Evolutionary conservation across 2,113 vertebrate species (phyloP).

Genomic region (Sprattus sprattus): DNA sequence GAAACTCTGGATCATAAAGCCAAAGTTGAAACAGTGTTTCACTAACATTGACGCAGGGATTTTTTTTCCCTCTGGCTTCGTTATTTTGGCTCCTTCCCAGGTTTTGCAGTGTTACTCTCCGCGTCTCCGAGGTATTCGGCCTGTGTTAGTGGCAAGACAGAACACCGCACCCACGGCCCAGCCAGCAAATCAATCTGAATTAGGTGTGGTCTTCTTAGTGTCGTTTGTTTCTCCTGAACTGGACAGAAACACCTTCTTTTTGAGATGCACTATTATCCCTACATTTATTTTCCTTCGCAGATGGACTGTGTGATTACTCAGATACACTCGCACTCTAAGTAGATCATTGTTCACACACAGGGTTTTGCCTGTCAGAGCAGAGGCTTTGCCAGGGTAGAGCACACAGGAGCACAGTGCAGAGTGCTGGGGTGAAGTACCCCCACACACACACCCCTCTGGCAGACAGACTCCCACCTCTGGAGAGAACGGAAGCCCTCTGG

Average conservation of each 20-base stretch:
- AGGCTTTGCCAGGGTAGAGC: background rate
- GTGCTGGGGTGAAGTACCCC: background rate
- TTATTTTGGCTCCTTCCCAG: constrained; percentile 35
- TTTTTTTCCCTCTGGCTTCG: constrained; percentile 20
- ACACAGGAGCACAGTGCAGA: background rate
- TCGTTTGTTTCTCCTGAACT: background rate
- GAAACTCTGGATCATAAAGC: constrained; percentile 20
- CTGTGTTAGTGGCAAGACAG: constrained; percentile 47
- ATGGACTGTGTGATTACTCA: background rate
- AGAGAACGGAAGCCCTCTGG: background rate
- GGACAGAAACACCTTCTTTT: background rate
- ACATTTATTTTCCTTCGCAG: background rate
- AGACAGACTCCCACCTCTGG: background rate
- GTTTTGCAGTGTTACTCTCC: constrained; percentile 12
- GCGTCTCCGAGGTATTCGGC: constrained; percentile 44
- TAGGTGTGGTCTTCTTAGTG: background rate
- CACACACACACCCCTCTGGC: background rate
- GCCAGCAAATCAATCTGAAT: background rate
- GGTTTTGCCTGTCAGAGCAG: background rate
- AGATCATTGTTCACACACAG: background rate
- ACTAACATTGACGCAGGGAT: background rate
- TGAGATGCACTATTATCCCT: background rate
- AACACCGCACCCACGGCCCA: constrained; percentile 32
- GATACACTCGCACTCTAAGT: background rate
- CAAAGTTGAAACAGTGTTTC: constrained; percentile 17